phyloP scores from a whole-genome alignment of 2,797 vertebrate species.

The Labroides dimidiatus region DNA sequence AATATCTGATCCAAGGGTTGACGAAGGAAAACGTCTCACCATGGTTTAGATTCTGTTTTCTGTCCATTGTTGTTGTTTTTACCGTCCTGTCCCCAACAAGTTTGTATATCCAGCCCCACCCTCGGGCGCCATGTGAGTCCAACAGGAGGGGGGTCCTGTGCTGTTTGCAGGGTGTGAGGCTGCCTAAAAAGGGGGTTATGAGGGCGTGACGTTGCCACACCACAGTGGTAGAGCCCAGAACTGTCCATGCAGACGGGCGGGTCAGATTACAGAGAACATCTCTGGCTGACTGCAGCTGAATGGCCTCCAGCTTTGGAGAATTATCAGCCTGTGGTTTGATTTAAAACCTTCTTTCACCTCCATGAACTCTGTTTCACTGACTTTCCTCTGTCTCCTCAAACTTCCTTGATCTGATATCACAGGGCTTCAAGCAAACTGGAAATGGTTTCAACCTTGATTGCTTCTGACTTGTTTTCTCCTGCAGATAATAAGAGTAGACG shows the following conservation, averaged over 20 bases:
- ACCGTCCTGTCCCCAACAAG: neutral
- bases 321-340: conserved; percentile 40
- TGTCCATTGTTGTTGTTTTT: conserved; percentile 72
- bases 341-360: conserved; percentile 24
- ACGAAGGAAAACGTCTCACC: conserved; percentile 83
- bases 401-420: neutral
- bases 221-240: conserved; percentile 63
- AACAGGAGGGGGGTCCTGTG: conserved; percentile 19
- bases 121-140: conserved; percentile 45
- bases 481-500: conserved; percentile 21
- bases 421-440: neutral
- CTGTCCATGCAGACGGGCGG: conserved; percentile 57
- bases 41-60: conserved; percentile 74
- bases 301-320: conserved; percentile 42
- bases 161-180: conserved; percentile 8
- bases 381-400: conserved; percentile 1
- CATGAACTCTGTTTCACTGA: neutral
- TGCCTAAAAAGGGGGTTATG: conserved; percentile 39
- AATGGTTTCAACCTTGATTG: conserved; percentile 20
- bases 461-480: conserved; percentile 4
- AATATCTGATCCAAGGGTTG: conserved; percentile 86
- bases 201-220: conserved; percentile 41
- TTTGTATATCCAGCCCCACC: conserved; percentile 44
- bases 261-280: conserved; percentile 71
- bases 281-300: conserved; percentile 70